These are phyloP conservation scores for Masnerella sp. DNA, from an alignment of 2,888 invertebrate species.

Conservation along the genomic window DNA sequence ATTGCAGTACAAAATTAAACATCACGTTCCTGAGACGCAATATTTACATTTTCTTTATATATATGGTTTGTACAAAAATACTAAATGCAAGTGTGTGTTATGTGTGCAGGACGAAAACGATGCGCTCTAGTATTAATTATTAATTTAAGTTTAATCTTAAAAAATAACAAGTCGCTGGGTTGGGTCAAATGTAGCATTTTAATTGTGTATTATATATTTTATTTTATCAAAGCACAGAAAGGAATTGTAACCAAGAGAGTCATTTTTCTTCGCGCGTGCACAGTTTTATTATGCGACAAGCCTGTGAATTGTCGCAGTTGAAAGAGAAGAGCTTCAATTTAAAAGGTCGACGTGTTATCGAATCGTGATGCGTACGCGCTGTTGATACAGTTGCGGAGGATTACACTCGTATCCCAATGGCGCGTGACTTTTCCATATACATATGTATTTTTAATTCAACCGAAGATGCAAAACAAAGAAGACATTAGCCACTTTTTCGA, in stretches of 20 bases:
- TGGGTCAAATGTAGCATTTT: too few relatives aligned
- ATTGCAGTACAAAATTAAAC: slow-evolving; percentile 25
- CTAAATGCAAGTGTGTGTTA: too few relatives aligned
- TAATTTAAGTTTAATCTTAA: too few relatives aligned
- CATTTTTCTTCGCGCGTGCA: slow-evolving; percentile 4
- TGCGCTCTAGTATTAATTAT: too few relatives aligned
- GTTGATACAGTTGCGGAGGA: slow-evolving; percentile 21
- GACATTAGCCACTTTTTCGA: slow-evolving; percentile 9
- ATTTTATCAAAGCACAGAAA: too few relatives aligned
- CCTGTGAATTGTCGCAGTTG: slow-evolving; percentile 16
- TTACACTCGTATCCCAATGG: slow-evolving; percentile 17
- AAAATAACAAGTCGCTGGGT: too few relatives aligned
- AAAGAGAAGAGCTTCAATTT: slow-evolving; percentile 22
- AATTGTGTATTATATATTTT: too few relatives aligned
- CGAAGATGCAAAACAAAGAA: slow-evolving; percentile 34
- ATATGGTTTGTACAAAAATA: too few relatives aligned
- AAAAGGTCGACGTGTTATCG: slow-evolving; percentile 26
- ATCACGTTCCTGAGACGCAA: slow-evolving; percentile 31
- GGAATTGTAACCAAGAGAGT: not conserved
- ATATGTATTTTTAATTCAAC: slow-evolving; percentile 1
- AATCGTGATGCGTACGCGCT: slow-evolving; percentile 5
- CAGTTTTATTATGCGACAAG: slow-evolving; percentile 7
- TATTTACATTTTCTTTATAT: slow-evolving; percentile 1
- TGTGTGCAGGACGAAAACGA: too few relatives aligned
- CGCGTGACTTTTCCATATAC: slow-evolving; percentile 14